Base-by-base conservation (phyloP, 2,888 invertebrate genomes). In the Lucinisca nassula region DNA sequence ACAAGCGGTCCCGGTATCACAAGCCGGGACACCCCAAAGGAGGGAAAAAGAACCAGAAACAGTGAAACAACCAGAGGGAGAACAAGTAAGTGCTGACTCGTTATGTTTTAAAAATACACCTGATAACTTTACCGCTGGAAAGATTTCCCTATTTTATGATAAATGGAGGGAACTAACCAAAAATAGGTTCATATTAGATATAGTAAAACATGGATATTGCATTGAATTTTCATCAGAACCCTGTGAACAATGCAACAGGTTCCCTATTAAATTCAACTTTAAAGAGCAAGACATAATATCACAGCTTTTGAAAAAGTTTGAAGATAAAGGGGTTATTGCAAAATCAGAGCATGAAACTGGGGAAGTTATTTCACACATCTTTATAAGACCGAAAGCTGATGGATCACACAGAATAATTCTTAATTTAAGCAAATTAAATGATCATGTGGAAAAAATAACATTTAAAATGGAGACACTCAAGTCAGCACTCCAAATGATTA, bases 391-490 rank as follows among this genome's bases (percentile, higher is more conserved):
- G 14, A 89, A 89, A 75, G 27, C 21, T 4, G 84, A 86, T 79
- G 86, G 88, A 17, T 51, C 80, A 30, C 40, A 81, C 24, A 37
- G 86, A 49, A 30, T 89, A 37, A 89, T 89, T 77, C 55, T 90
- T 27, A 87, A 90, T 84, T 74, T 87, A 32, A 83, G 77, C 32
- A 14, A 75, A 0, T 49, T 90, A 10, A 90, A 90, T 75, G 35
- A 70, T 0, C 49, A 58, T 61, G 67, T 89, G 37, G 75, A 84
- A 30, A 77, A 89, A 6, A 77, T 80, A 61, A 84, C 86, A 80
- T 91, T 89, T 72, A 91, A 90, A 82, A 89, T 90, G 90, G 90
- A 89, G 24, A 90, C 87, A 3, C 67, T 90, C 12, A 79, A 81
- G 40, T 55, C 85, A 17, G 82, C 79, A 30, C 40, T 89, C 6